A percentile compares a stretch with the other conserved stretches of the same genome.
Evolutionary conservation across 1,140 invertebrate genomes (phyloP).

Genomic region (Hestina assimilis): DNA sequence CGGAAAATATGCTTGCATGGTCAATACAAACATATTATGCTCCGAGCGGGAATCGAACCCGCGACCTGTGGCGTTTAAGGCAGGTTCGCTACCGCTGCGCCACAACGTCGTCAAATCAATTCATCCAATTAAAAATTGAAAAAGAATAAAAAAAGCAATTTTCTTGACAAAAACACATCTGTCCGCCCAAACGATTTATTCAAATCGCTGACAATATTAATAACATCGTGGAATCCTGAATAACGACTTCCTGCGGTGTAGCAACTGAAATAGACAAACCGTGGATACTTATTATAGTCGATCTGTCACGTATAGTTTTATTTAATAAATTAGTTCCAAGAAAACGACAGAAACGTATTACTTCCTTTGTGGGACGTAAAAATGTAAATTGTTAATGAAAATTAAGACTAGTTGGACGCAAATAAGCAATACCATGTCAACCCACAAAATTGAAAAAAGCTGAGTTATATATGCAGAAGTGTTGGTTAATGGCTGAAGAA

Average conservation of each 20-base stretch:
- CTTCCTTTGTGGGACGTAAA: conserved; percentile 52
- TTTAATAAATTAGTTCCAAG: conserved; percentile 63
- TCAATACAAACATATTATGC: too few species aligned
- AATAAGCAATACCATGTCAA: too few species aligned
- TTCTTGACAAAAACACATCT: conserved; percentile 11
- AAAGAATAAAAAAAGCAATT: conserved; percentile 6
- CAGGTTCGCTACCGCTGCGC: too few species aligned
- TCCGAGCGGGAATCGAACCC: too few species aligned
- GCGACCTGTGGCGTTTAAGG: too few species aligned
- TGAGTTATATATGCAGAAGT: too few species aligned
- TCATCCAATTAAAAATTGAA: conserved; percentile 18
- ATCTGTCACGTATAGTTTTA: conserved; percentile 53
- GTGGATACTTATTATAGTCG: conserved; percentile 32
- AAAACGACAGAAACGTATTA: conserved; percentile 52
- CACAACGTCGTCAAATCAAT: too few species aligned
- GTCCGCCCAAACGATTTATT: conserved; percentile 27
- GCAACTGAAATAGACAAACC: conserved; percentile 57
- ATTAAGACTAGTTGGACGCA: too few species aligned
- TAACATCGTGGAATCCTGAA: conserved; percentile 48
- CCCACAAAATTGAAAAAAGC: too few species aligned
- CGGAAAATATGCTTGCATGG: too few species aligned
- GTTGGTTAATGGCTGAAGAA: too few species aligned
- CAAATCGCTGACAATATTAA: conserved; percentile 36
- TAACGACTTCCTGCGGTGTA: conserved; percentile 57
- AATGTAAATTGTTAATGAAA: conserved; percentile 13